Percentiles rank a stretch among this genome's conserved stretches.
Conservation (phyloP, 2,888 invertebrate species). For the Embidobia sp. region DNA sequence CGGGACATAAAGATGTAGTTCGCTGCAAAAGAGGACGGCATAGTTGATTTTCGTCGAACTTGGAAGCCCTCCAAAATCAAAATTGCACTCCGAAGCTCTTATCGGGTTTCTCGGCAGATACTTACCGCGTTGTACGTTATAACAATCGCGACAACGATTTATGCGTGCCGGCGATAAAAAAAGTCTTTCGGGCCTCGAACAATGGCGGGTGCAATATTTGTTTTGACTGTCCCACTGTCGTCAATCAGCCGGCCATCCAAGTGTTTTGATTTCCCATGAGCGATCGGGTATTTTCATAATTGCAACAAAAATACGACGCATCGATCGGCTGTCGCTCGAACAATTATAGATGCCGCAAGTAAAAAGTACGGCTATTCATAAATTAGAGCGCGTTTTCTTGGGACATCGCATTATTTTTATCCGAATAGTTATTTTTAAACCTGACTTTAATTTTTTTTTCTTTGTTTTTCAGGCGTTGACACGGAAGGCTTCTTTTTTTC, state of each 20-base stretch:
- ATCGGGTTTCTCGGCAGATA: slow-evolving; percentile 50
- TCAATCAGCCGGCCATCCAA: not conserved
- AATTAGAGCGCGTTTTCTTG: no score
- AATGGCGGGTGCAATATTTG: no score
- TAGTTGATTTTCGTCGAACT: slow-evolving; percentile 57
- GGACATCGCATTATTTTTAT: no score
- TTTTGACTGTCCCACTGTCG: not conserved
- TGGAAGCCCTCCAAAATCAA: slow-evolving; percentile 61
- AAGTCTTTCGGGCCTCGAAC: not conserved
- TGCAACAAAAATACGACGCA: no score
- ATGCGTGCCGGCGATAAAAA: slow-evolving; percentile 1
- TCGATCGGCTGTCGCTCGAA: no score
- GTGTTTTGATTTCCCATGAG: slow-evolving; percentile 3
- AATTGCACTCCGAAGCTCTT: slow-evolving; percentile 55
- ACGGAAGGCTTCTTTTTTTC: no score
- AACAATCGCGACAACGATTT: slow-evolving; percentile 28
- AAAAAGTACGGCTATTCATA: no score
- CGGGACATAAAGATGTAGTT: slow-evolving; percentile 30
- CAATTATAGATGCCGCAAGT: no score
- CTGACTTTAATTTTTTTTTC: no score
- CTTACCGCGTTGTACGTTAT: slow-evolving; percentile 12
- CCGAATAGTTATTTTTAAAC: no score
- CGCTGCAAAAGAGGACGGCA: slow-evolving; percentile 39
- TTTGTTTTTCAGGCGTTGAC: no score
- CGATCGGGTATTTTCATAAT: no score